Conservation (phyloP, 2,888 invertebrate species). For the Dasypolia templi region DNA sequence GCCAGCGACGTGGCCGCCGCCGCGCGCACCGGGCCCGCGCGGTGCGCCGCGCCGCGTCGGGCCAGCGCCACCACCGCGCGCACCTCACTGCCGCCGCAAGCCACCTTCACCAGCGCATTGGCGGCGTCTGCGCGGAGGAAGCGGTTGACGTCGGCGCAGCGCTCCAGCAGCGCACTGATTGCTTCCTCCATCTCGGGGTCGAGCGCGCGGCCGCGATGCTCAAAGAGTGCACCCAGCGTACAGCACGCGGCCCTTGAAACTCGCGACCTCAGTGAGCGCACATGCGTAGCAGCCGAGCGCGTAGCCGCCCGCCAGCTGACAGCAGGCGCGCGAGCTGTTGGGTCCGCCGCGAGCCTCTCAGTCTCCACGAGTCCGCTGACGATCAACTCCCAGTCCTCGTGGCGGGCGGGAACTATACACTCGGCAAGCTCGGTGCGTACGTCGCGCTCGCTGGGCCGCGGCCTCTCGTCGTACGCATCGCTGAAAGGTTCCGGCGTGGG, state of each 20-base stretch:
- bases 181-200: constrained; percentile 96
- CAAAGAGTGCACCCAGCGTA: constrained; percentile 95
- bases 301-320: constrained; percentile 92
- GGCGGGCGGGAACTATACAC: constrained; percentile 89
- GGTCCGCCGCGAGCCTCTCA: constrained; percentile 92
- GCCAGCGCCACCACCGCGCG: constrained; percentile 92
- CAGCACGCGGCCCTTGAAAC: constrained; percentile 97
- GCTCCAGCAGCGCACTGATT: constrained; percentile 94
- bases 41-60: constrained; percentile 94
- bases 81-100: constrained; percentile 93
- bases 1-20: constrained; percentile 95
- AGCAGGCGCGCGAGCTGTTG: constrained; percentile 93
- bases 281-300: constrained; percentile 93
- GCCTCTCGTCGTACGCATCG: constrained; percentile 68
- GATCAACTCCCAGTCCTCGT: constrained; percentile 95
- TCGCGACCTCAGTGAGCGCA: constrained; percentile 97
- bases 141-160: constrained; percentile 98
- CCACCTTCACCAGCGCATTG: constrained; percentile 95
- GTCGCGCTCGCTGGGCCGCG: constrained; percentile 75
- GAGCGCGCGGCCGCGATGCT: constrained; percentile 89
- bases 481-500: constrained; percentile 75
- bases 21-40: constrained; percentile 96
- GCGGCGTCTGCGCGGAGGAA: constrained; percentile 97
- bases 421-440: constrained; percentile 84
- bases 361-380: constrained; percentile 93